These are phyloP conservation scores for Motacilla tschutschensis DNA, from an alignment of 2,113 vertebrate genomes.

Conservation along the genomic window DNA sequence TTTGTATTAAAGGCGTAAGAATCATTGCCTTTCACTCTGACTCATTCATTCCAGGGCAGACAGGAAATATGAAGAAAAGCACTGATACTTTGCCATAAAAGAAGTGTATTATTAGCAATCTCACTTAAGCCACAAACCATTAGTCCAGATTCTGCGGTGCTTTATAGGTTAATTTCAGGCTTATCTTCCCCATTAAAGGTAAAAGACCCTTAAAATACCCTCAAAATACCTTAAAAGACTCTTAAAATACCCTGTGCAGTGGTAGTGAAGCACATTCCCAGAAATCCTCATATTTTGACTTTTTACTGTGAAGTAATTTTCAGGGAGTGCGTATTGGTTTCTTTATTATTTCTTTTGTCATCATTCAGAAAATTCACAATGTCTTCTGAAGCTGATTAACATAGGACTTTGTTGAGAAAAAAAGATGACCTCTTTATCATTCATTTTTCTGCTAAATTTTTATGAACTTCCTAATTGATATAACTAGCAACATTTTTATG, in stretches of 20 bases:
- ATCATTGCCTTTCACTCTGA: not conserved
- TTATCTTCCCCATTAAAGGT: not conserved
- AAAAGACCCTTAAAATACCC: not conserved
- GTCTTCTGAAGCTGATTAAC: not conserved
- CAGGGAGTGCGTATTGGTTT: not conserved
- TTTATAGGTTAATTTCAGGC: not conserved
- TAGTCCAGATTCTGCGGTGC: not conserved
- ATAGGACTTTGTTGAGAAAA: not conserved
- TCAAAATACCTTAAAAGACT: not conserved
- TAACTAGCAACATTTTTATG: not conserved
- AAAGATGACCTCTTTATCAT: not conserved
- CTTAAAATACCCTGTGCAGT: not conserved
- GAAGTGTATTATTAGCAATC: not conserved
- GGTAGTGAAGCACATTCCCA: not conserved
- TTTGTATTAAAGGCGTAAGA: not conserved
- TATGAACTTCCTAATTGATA: not conserved
- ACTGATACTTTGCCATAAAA: not conserved
- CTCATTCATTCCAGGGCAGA: not conserved
- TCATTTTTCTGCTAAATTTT: not conserved
- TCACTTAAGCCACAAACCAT: not conserved
- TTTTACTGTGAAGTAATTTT: not conserved
- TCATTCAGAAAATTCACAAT: not conserved
- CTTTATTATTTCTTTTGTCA: not conserved
- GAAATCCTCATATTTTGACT: not conserved
- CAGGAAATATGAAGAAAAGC: not conserved